Evolutionary conservation across 2,797 vertebrate genomes (phyloP).

Genomic region (Choloepus didactylus): DNA sequence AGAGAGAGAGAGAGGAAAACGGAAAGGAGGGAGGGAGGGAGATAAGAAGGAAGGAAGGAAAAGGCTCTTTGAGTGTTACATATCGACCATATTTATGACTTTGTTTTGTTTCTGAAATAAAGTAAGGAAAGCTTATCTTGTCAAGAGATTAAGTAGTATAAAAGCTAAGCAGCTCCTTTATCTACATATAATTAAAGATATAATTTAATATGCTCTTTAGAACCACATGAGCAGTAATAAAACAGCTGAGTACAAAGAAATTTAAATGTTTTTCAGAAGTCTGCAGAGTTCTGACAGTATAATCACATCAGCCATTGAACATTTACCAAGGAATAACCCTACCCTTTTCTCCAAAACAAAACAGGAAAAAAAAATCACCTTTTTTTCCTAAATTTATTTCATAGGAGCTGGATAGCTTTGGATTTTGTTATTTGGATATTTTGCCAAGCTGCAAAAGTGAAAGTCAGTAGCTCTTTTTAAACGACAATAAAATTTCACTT

Average conservation of each 20-base stretch:
- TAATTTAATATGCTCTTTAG: conserved; percentile 2
- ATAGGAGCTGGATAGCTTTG: conserved; percentile 74
- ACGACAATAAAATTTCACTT: conserved; percentile 49
- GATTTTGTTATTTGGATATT: conserved; percentile 54
- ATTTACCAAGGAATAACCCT: not conserved
- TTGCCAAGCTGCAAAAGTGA: conserved; percentile 69
- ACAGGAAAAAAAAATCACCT: not conserved
- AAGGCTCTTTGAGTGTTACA: not conserved
- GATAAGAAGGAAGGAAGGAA: not conserved
- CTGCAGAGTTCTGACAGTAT: not conserved
- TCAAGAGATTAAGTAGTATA: not conserved
- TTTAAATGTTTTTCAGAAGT: conserved; percentile 34
- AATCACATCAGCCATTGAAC: not conserved
- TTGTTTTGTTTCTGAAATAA: conserved; percentile 40
- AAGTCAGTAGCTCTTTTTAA: conserved; percentile 45
- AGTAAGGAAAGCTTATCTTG: not conserved
- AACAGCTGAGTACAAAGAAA: not conserved
- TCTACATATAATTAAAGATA: not conserved
- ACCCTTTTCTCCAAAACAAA: not conserved
- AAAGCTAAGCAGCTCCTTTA: conserved; percentile 24
- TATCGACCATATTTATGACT: not conserved
- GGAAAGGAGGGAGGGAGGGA: not conserved
- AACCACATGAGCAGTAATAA: conserved; percentile 21
- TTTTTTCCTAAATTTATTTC: conserved; percentile 49
- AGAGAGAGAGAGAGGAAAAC: not conserved